Base-by-base conservation (phyloP, 2,888 invertebrate species). In the Taenaris catops region DNA sequence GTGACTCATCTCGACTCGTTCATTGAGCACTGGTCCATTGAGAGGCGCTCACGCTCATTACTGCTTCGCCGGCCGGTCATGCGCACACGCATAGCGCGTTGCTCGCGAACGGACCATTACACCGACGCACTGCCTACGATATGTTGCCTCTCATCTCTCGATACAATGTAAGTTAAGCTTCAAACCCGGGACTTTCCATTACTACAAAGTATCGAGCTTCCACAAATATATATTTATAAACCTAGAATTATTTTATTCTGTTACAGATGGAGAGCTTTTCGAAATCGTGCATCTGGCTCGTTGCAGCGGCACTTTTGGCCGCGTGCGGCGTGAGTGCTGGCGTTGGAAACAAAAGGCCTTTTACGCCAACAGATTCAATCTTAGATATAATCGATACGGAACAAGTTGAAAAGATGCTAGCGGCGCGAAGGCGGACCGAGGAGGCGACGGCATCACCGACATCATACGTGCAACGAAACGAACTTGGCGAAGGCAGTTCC, bases 311-410 rank as follows among this genome's bases (percentile, higher is more conserved):
- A 32, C 55, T 84, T 21, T 50, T 83, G 45, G 66, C 79, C 38
- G 66, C 78, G 35, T 71, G 72, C 46, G 78, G 76, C 34, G 63
- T 69, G 34, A 64, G 72, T 43, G 79, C 74, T 26, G 84, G 81
- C 11, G 83, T 78, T 26, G 71, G 78, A 26, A 63, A 59, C 41
- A 66, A 84, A 46, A 70, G 79, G 49, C 73, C 62, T 31, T 80
- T 63, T 68, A 75, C 58, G 60, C 58, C 84, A 34, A 79, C 86
- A 47, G 89, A 89, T 56, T 90, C 90, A 7, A 90, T 91, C 46
- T 68, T 90, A 55, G 90, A 90, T 55, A 89, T 90, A 44, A 90
- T 91, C 49, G 88, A 90, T 52, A 90, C 89, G 25, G 86, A 89
- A 55, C 87, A 89, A 63, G 90, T 90, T 5, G 88, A 90, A 53